phyloP scores from a whole-genome alignment of 2,888 invertebrate species.

The Onchidella celtica region DNA sequence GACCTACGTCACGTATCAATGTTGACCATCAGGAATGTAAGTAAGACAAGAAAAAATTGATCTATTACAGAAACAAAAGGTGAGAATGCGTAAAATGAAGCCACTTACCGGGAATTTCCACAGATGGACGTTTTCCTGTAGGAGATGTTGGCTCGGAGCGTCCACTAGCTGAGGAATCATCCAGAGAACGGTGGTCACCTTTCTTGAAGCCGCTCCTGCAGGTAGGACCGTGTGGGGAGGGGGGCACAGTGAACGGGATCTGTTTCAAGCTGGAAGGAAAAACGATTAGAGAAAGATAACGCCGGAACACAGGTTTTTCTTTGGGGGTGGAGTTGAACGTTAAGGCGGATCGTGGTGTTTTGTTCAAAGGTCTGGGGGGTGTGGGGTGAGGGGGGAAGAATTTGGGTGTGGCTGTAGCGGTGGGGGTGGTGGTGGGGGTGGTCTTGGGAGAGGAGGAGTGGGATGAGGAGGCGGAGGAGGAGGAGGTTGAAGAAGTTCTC shows the following conservation, averaged over 20 bases:
- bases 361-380: slow-evolving; percentile 1
- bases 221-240: slow-evolving; percentile 54
- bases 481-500: slow-evolving; percentile 5
- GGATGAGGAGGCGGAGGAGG: slow-evolving; percentile 28
- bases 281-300: slow-evolving; percentile 70
- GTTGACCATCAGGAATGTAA: too few species aligned
- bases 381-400: slow-evolving; percentile 6
- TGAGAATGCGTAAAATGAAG: too few species aligned
- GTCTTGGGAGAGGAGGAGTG: slow-evolving; percentile 25
- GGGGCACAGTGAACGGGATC: slow-evolving; percentile 77
- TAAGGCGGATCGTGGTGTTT: slow-evolving; percentile 22
- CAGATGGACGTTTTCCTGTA: slow-evolving; percentile 71
- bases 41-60: too few species aligned
- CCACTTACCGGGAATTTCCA: slow-evolving; percentile 73
- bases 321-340: slow-evolving; percentile 16
- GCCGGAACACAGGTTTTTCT: slow-evolving; percentile 53
- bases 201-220: slow-evolving; percentile 57
- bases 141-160: slow-evolving; percentile 73
- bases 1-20: too few species aligned
- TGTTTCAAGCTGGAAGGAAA: slow-evolving; percentile 76
- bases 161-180: slow-evolving; percentile 57
- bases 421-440: slow-evolving; percentile 24
- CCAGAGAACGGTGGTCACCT: slow-evolving; percentile 57
- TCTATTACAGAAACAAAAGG: too few species aligned
- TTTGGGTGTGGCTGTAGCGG: slow-evolving; percentile 7